Base-by-base conservation (phyloP, 2,888 invertebrate species). In the Ellobium chinense region DNA sequence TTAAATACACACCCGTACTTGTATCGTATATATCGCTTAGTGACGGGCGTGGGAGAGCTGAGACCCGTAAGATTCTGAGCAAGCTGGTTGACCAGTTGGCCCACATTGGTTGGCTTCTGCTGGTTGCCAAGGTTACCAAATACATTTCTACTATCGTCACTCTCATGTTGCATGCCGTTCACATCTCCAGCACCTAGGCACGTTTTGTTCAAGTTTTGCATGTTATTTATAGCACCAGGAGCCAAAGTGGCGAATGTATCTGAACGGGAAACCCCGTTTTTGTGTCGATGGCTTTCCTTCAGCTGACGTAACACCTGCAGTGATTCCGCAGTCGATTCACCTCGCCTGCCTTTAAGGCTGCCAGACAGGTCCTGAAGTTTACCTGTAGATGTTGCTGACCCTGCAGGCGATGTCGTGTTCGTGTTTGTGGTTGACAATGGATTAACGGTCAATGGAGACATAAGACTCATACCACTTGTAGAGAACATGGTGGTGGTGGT, bases 1-100 rank as follows among this genome's bases (percentile, higher is more conserved):
- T 46, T n/a, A 34, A 34, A 24, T 2, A 69, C 9, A 37, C n/a
- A 75, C 5, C n/a, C 73, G 58, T 76, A 79, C 79, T 70, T 82
- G 69, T 79, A 70, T 24, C 60, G 60, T 12, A 69, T 34, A 5
- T 37, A 58, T 21, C 60, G 5, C 21, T 78, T 75, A 12, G 62
- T 76, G 62, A 54, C 66, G 24, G 24, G 63, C 7, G 46, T 29
- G 3, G 79, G 63, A 31, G 79, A 73, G 2, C 36, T 56, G 12
- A 76, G 29, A 1, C 37, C 78, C 3, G 77, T 46, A 66, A 80
- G 58, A 37, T 63, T 68, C 34, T 70, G 58, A 37, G 46, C 54
- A 24, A 70, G 24, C 37, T 70, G 72, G 14, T 56, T 76, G 4
- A 60, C 72, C 27, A 46, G 62, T 14, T 68, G 74, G 14, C 31